phyloP scores from a whole-genome alignment of 2,888 invertebrate species.

The Lepidochrysops patricia region DNA sequence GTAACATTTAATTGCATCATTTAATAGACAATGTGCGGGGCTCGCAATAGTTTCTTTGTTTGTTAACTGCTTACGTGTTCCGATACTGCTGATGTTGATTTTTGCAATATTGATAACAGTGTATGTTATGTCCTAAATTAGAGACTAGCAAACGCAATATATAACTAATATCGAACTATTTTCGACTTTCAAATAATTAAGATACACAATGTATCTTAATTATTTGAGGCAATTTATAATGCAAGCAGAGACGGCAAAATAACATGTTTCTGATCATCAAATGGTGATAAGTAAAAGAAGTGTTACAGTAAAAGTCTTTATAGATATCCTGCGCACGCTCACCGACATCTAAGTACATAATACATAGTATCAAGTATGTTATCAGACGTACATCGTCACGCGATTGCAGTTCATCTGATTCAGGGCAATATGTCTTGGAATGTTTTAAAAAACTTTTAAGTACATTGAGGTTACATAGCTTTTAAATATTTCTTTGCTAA shows the following conservation, averaged over 20 bases:
- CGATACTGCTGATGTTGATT: not conserved
- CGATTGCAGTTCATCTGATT: conserved; percentile 3
- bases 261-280: not conserved
- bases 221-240: too few species aligned
- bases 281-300: not conserved
- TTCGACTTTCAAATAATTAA: too few species aligned
- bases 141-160: too few species aligned
- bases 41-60: not conserved
- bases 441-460: not conserved
- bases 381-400: conserved; percentile 13
- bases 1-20: conserved; percentile 6
- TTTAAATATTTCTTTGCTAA: too few species aligned
- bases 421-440: not conserved
- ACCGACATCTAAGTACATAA: too few species aligned
- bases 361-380: not conserved
- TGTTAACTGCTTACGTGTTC: not conserved
- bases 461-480: too few species aligned
- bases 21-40: conserved; percentile 1
- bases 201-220: too few species aligned
- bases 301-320: not conserved
- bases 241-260: too few species aligned
- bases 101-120: not conserved
- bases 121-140: too few species aligned
- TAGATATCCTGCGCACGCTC: too few species aligned
- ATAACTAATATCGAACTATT: too few species aligned